Percentiles rank a stretch among this genome's conserved stretches.
phyloP scores from a whole-genome alignment of 2,797 vertebrate genomes.

The Lepus oiostolus region DNA sequence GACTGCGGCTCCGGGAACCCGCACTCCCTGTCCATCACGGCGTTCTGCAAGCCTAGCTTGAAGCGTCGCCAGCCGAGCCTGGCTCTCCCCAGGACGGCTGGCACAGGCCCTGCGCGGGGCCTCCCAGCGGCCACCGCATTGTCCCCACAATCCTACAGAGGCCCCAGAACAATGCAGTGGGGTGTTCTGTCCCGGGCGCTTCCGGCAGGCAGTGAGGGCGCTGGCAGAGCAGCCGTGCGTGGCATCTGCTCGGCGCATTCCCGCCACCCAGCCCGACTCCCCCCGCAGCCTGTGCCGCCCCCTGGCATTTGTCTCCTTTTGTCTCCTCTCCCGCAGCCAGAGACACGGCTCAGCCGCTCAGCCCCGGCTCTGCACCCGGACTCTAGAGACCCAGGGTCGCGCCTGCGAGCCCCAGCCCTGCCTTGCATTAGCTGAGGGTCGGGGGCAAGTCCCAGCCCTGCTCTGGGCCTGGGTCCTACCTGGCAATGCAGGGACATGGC shows the following conservation, averaged over 20 bases:
- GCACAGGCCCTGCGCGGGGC: neutral
- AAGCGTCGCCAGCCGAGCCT: neutral
- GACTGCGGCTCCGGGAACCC: too few relatives aligned
- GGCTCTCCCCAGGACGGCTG: neutral
- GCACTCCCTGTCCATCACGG: neutral
- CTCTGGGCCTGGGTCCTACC: conserved; percentile 8
- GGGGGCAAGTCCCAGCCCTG: neutral
- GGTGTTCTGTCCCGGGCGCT: neutral
- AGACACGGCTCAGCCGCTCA: neutral
- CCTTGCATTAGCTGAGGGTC: neutral
- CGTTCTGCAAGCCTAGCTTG: conserved; percentile 13
- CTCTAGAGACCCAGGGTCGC: neutral
- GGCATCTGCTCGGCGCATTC: neutral
- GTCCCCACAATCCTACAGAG: neutral
- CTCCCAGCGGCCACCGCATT: neutral
- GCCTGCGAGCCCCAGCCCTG: neutral
- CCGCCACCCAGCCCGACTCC: neutral
- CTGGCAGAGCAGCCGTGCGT: neutral
- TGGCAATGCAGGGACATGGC: fast-evolving
- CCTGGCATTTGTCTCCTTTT: neutral
- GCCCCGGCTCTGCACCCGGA: neutral
- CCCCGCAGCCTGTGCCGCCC: neutral
- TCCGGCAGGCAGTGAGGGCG: neutral
- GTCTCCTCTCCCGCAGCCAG: neutral
- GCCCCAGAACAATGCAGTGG: neutral